A percentile compares a stretch with the other conserved stretches of the same genome.
Evolutionary conservation across 2,888 invertebrate genomes (phyloP).

Genomic region (Cataglyphis rosenhaueri): DNA sequence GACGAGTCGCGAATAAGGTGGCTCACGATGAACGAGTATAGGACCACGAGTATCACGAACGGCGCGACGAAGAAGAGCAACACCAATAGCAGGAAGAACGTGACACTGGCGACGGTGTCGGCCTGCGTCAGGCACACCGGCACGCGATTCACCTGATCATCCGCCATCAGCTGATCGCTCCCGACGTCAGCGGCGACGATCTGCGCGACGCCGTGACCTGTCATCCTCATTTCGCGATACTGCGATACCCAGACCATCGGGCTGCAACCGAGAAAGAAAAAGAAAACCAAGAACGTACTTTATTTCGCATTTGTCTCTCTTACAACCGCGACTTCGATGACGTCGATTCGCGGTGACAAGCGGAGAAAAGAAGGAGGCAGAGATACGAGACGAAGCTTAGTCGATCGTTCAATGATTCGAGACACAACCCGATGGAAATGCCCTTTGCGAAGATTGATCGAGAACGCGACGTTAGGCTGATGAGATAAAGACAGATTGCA

Average conservation of each 20-base stretch:
- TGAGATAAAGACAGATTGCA: conserved; percentile 34
- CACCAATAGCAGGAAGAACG: conserved; percentile 92
- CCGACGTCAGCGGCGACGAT: conserved; percentile 7
- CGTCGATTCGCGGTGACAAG: conserved; percentile 10
- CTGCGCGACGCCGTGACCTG: conserved; percentile 51
- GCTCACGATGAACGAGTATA: conserved; percentile 94
- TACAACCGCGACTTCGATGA: not conserved
- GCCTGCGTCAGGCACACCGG: conserved; percentile 93
- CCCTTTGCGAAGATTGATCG: not conserved
- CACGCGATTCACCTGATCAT: conserved; percentile 83
- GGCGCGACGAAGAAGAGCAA: conserved; percentile 93
- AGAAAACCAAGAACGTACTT: conserved; percentile 11
- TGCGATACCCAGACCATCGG: conserved; percentile 87
- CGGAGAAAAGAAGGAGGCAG: conserved; percentile 43
- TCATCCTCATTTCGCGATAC: conserved; percentile 79
- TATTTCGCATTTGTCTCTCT: not conserved
- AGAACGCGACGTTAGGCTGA: conserved; percentile 5
- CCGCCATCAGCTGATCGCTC: conserved; percentile 81
- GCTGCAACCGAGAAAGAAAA: conserved; percentile 87
- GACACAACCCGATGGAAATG: not conserved
- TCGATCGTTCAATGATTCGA: conserved; percentile 31
- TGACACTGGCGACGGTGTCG: conserved; percentile 91
- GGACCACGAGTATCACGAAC: conserved; percentile 91
- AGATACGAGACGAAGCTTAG: conserved; percentile 36
- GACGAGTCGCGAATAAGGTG: conserved; percentile 90